Evolutionary conservation across 2,888 invertebrate genomes (phyloP).

Genomic region (Spodoptera littoralis): DNA sequence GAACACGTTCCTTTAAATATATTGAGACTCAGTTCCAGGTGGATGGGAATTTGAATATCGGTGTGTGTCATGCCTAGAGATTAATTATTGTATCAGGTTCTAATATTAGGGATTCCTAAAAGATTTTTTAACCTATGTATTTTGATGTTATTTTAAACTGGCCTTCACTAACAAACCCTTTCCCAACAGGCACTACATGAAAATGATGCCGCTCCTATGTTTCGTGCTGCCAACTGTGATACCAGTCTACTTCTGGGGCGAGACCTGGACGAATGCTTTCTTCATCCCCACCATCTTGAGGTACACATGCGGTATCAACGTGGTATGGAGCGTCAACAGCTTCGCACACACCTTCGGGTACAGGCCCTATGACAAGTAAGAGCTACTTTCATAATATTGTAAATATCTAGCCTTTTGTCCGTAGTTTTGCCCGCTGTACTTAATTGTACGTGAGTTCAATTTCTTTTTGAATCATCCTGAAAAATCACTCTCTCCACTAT

Average conservation of each 20-base stretch:
- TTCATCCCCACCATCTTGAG: constrained; percentile 93
- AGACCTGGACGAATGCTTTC: constrained; percentile 92
- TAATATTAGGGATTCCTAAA: too few relatives aligned
- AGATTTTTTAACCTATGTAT: too few relatives aligned
- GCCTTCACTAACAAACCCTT: background rate
- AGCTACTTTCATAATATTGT: constrained; percentile 16
- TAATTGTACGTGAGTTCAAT: too few relatives aligned
- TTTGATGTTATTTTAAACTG: too few relatives aligned
- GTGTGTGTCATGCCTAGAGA: background rate
- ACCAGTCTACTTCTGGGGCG: constrained; percentile 94
- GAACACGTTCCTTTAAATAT: constrained; percentile 11
- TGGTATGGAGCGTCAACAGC: constrained; percentile 97
- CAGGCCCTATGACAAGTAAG: constrained; percentile 95
- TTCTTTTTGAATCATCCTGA: too few relatives aligned
- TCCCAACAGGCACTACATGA: constrained; percentile 90
- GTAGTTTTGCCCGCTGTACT: too few relatives aligned
- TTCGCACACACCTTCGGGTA: constrained; percentile 97
- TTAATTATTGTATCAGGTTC: too few relatives aligned
- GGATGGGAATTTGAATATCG: too few relatives aligned
- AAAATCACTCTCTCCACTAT: too few relatives aligned
- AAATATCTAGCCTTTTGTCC: background rate
- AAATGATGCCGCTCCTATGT: constrained; percentile 93
- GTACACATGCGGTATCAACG: constrained; percentile 93
- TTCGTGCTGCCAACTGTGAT: constrained; percentile 94
- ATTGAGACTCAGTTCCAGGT: background rate